phyloP scores from a whole-genome alignment of 2,113 vertebrate genomes.

The Cyanoderma ruficeps region DNA sequence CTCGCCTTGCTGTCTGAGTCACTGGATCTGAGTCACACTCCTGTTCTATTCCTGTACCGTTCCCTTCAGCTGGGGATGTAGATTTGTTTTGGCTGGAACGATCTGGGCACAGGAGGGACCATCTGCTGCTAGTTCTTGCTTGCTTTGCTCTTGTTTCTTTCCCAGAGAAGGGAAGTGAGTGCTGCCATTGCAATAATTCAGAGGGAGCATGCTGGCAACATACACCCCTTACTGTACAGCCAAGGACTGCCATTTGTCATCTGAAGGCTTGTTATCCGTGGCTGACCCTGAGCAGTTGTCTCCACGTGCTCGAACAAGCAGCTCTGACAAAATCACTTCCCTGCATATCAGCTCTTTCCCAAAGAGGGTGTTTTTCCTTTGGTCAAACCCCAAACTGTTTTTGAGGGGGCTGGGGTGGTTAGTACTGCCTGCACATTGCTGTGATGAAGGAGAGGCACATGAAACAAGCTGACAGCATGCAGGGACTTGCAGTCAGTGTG shows the following conservation, averaged over 20 bases:
- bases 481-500: not conserved
- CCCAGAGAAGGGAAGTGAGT: conserved; percentile 40
- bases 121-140: conserved; percentile 66
- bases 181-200: conserved; percentile 58
- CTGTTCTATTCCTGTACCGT: conserved; percentile 66
- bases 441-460: not conserved
- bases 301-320: not conserved
- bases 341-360: not conserved
- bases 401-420: not conserved
- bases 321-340: conserved; percentile 7
- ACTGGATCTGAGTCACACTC: conserved; percentile 74
- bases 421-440: not conserved
- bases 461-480: not conserved
- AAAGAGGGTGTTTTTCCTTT: not conserved
- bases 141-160: conserved; percentile 46
- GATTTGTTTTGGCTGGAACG: conserved; percentile 65
- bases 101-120: conserved; percentile 58
- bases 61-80: conserved; percentile 49
- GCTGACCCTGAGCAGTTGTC: conserved; percentile 33
- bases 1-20: conserved; percentile 65
- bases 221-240: conserved; percentile 17
- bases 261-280: conserved; percentile 2
- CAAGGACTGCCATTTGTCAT: conserved; percentile 60
- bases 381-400: not conserved
- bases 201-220: conserved; percentile 31